phyloP scores from a whole-genome alignment of 2,888 invertebrate species.

The Caenorhabditis doughertyi region DNA sequence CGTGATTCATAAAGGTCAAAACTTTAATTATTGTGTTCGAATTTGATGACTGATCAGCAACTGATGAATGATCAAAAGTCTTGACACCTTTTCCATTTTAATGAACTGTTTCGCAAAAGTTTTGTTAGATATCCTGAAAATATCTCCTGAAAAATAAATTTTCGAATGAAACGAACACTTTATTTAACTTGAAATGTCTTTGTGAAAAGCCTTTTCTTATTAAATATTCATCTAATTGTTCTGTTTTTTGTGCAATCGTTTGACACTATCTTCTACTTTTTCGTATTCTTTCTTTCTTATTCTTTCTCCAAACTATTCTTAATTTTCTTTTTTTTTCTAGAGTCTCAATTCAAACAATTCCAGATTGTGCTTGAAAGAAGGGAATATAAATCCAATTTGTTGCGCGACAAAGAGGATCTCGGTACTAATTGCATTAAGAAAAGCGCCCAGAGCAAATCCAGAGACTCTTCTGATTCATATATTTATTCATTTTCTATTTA shows the following conservation, averaged over 20 bases:
- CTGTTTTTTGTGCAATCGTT: slow-evolving; percentile 43
- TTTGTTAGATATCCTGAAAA: neutral
- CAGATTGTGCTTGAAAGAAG: slow-evolving; percentile 11
- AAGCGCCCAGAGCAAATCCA: neutral
- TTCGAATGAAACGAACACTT: slow-evolving; percentile 10
- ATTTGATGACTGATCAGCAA: slow-evolving; percentile 11
- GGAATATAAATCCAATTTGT: slow-evolving; percentile 46
- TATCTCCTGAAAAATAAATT: slow-evolving; percentile 1
- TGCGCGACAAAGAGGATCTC: slow-evolving; percentile 28
- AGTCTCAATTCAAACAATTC: slow-evolving; percentile 35
- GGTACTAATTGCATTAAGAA: slow-evolving; percentile 46
- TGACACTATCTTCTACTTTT: slow-evolving; percentile 10
- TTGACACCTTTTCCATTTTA: neutral
- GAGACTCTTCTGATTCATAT: slow-evolving; percentile 41
- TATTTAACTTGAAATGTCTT: too few relatives aligned
- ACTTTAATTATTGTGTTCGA: slow-evolving; percentile 26
- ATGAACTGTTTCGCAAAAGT: neutral
- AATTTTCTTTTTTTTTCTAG: neutral
- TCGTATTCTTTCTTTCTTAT: neutral
- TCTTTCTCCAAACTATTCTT: neutral
- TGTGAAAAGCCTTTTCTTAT: slow-evolving; percentile 50
- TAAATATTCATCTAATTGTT: slow-evolving; percentile 57
- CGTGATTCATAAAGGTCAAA: neutral
- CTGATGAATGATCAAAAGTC: neutral
- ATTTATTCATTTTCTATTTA: neutral